Evolutionary conservation across 1,140 invertebrate genomes (phyloP), one percentile per base, ranked within the genome.

Genomic region (Nylanderia fulva): DNA sequence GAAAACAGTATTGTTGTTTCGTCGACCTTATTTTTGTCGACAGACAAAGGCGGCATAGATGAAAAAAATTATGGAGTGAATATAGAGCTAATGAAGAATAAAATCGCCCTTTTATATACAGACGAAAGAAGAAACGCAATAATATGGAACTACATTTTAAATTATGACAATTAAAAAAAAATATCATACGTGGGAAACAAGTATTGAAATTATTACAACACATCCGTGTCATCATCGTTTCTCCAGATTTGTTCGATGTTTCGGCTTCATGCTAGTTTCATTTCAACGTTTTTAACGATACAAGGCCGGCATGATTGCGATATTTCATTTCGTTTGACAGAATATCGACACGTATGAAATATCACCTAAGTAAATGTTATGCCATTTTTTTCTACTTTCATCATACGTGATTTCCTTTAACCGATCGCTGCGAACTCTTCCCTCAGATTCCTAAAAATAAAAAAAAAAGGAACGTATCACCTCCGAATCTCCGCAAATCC

Each of bases 191-290:
- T n/a, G n/a, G n/a, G n/a, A n/a, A n/a, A n/a, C n/a, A n/a, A n/a
- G n/a, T 36, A 36, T 74, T 39, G n/a, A n/a, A 29, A 58, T 74
- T 74, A 74, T 58, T 74, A 39, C 18, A 39, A 13, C 21, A 36
- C 2, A 18, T 74, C 8, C 52, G 24, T 18, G 15, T 60, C 2
- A 42, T 45, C 33, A 21, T 63, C n/a, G 63, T n/a, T 63, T 42
- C 24, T 36, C 9, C 36, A 24, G n/a, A n/a, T 21, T 56, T 56
- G 2, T 15, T 3, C n/a, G 21, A 56, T 56, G 21, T 56, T 21
- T 21, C 21, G 21, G 2, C 18, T 56, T 56, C 11, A n/a, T 0
- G 1, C n/a, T 21, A 8, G 8, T n/a, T 18, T 52, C 1, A 52
- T 54, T 54, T 21, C 21, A 21, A 21, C 6, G 2, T 56, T 56